Percentiles rank a stretch among this genome's conserved stretches.
Evolutionary conservation across 2,797 vertebrate genomes (phyloP).

Genomic region (Danio kyathit): DNA sequence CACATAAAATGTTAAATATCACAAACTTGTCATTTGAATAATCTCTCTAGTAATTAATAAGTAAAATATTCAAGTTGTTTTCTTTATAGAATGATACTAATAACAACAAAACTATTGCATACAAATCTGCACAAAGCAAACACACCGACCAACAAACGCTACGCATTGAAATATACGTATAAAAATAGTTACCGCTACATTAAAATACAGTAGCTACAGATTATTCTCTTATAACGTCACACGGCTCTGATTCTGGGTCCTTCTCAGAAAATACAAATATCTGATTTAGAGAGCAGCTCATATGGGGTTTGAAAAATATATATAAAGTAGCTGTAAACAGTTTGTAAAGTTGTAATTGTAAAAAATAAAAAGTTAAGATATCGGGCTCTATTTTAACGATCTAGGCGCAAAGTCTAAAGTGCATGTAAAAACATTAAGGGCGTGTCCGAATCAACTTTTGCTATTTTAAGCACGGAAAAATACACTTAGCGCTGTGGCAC

Average conservation of each 20-base stretch:
- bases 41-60: constrained; percentile 10
- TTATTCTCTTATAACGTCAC: constrained; percentile 46
- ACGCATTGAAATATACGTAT: constrained; percentile 66
- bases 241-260: not conserved
- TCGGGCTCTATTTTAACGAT: too few relatives aligned
- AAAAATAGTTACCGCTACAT: constrained; percentile 75
- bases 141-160: constrained; percentile 30
- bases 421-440: too few relatives aligned
- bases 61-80: constrained; percentile 23
- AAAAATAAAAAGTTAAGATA: too few relatives aligned
- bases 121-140: constrained; percentile 35
- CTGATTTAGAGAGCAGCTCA: too few relatives aligned
- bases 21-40: not conserved
- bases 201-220: constrained; percentile 16
- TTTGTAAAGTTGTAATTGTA: too few relatives aligned
- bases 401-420: too few relatives aligned
- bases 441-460: too few relatives aligned
- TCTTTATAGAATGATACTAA: not conserved
- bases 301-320: too few relatives aligned
- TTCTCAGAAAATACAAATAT: not conserved
- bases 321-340: too few relatives aligned
- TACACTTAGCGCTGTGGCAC: too few relatives aligned
- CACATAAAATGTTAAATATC: not conserved
- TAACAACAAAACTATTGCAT: constrained; percentile 21
- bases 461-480: too few relatives aligned